Evolutionary conservation across 2,888 invertebrate genomes (phyloP), one percentile per base, ranked within the genome.

Genomic region (Cabera pusaria): DNA sequence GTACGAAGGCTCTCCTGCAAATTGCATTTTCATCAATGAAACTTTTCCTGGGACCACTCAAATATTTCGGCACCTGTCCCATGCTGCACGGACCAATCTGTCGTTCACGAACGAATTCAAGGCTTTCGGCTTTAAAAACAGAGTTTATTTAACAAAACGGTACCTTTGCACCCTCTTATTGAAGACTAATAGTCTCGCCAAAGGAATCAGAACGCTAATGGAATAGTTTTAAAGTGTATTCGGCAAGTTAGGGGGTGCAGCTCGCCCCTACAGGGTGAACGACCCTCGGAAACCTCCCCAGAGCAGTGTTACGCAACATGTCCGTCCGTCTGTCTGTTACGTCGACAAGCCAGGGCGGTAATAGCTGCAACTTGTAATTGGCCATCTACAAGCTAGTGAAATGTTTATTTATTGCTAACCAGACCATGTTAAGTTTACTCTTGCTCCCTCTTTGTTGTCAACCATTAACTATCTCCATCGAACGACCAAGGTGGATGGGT

Each of bases 241-340:
- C 17, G 33, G 12, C 22, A 9, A 12, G 5, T 29, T 22, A 40
- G 38, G 34, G 29, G 23, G 59, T 6, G 14, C 11, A 17, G 11
- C 14, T 41, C 33, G 9, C 40, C 40, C 41, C 31, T 20, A 25
- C 12, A 54, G 71, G 78, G 76, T 75, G 70, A 74, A 71, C 69
- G 72, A 70, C 75, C 77, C 72, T 57, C 59, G 27, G 10, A 12
- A 24, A 33, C 45, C 52, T 27, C 49, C 46, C 55, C 40, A 45
- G 46, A 41, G 22, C 48, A 48, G 44, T 64, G 71, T 72, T 72
- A 56, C 62, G 68, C 67, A 72, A 68, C 64, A 54, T 56, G 59
- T 49, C 58, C 49, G n/a, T n/a, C 14, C 14, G 64, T 54, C 58
- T 52, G 60, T 54, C 59, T 50, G 58, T 59, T 57, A 29, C 56